Evolutionary conservation across 2,797 vertebrate genomes (phyloP).

Genomic region (Myripristis murdjan): DNA sequence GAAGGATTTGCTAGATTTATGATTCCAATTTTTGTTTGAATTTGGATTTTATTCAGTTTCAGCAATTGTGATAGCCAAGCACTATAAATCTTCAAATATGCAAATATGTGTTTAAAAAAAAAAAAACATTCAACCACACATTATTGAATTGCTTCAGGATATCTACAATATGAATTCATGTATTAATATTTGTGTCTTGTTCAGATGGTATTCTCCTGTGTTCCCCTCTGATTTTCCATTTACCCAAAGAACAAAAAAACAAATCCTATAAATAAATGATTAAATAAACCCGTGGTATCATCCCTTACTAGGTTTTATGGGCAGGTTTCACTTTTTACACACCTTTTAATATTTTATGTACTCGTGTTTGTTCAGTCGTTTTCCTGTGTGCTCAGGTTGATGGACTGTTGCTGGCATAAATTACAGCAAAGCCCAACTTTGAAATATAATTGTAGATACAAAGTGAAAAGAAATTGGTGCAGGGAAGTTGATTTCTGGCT

Average conservation of each 20-base stretch:
- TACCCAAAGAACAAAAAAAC: background rate
- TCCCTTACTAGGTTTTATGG: background rate
- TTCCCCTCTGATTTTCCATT: background rate
- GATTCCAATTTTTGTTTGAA: too few relatives aligned
- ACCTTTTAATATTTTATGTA: background rate
- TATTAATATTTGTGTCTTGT: background rate
- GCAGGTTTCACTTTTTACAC: background rate
- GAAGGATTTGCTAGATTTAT: too few relatives aligned
- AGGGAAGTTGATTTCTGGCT: background rate
- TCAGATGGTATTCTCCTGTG: background rate
- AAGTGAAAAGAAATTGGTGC: background rate
- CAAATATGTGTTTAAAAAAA: background rate
- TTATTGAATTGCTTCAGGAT: background rate
- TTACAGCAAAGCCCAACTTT: background rate
- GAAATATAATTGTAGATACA: background rate
- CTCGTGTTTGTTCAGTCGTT: background rate
- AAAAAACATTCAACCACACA: background rate
- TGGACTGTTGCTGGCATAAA: background rate
- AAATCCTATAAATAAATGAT: too few relatives aligned
- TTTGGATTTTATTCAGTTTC: too few relatives aligned
- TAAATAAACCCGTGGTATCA: too few relatives aligned
- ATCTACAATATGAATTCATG: background rate
- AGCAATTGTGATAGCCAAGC: slow-evolving; percentile 25
- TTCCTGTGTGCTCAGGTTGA: background rate
- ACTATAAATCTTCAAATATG: background rate